Conservation (phyloP, 1,140 invertebrate species). For the Lasioglossum baleicum region DNA sequence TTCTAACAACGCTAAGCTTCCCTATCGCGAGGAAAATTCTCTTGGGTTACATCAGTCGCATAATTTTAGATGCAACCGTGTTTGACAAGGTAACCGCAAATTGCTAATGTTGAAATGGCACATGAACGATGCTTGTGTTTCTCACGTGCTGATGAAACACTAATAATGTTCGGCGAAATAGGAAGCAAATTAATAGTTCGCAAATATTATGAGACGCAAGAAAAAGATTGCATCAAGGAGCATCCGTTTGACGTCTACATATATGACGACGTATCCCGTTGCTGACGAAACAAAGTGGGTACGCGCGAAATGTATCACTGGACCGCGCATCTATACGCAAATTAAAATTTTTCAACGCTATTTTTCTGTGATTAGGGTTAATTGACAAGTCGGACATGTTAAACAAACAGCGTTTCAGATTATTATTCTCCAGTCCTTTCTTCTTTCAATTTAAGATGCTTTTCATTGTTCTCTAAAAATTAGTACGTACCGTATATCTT, state of each 20-base stretch:
- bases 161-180: too few species aligned
- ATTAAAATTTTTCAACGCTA: too few species aligned
- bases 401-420: too few species aligned
- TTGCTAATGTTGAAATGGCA: neutral
- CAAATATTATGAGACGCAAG: neutral
- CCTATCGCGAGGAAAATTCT: neutral
- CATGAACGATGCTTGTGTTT: neutral
- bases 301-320: neutral
- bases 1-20: neutral
- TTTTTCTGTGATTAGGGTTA: too few species aligned
- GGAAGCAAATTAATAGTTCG: too few species aligned
- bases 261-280: too few species aligned
- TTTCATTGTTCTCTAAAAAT: too few species aligned
- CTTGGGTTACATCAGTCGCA: neutral
- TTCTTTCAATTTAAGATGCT: too few species aligned
- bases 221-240: neutral
- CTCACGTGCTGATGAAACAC: neutral
- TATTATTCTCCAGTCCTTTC: too few species aligned
- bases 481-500: too few species aligned
- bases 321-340: neutral
- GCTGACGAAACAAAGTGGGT: neutral
- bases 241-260: too few species aligned
- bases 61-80: neutral
- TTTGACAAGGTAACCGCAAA: neutral
- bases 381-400: too few species aligned